A percentile compares a stretch with the other conserved stretches of the same genome.
Conservation (phyloP, 2,113 vertebrate genomes). For the Probosciger aterrimus region DNA sequence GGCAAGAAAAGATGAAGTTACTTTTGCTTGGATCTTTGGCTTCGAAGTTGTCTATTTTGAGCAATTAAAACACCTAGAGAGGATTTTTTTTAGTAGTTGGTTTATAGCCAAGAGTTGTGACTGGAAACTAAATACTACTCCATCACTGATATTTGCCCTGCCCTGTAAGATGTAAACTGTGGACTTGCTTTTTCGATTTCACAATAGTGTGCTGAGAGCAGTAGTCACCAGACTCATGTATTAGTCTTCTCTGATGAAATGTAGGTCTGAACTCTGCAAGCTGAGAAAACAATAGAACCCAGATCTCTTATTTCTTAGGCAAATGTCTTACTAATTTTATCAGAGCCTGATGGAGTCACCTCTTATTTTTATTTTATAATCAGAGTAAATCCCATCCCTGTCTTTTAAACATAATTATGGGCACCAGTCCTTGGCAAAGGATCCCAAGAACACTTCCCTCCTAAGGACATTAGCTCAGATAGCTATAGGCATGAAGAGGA, state of each 20-base stretch:
- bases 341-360: neutral
- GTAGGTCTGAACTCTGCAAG: neutral
- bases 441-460: neutral
- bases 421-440: neutral
- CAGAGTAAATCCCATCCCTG: neutral
- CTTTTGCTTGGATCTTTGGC: neutral
- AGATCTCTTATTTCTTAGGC: neutral
- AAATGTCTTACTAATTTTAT: neutral
- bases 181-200: neutral
- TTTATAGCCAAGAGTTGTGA: neutral
- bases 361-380: neutral
- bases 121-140: neutral
- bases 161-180: neutral
- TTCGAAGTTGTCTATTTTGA: neutral
- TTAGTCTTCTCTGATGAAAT: neutral
- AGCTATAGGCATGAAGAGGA: neutral
- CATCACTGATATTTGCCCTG: neutral
- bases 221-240: neutral
- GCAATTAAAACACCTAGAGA: neutral
- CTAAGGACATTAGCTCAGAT: neutral
- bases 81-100: neutral
- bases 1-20: neutral
- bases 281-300: neutral
- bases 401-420: neutral
- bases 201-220: accelerated